Evolutionary conservation across 1,140 invertebrate genomes (phyloP), one percentile per base, ranked within the genome.

Genomic region (Eumaeus atala): DNA sequence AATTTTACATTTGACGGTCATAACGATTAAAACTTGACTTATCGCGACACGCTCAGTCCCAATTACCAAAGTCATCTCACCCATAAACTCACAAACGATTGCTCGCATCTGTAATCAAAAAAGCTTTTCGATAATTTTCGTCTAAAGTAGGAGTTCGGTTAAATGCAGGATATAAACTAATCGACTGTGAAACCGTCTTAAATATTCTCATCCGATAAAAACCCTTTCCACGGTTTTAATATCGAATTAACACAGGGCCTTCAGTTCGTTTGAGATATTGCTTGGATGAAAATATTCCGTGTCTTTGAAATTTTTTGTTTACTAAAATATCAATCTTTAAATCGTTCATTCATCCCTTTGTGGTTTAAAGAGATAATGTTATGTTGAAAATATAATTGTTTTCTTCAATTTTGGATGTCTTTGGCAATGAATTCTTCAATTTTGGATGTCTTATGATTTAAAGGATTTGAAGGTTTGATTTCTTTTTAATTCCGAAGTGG

Each of bases 61-160:
- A 44, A 44, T 44, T 44, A 44, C 12, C 14, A 16, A 44, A 44
- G 17, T 16, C 40, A 44, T 44, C 40, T 16, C 40, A 44, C 14
- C 40, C 40, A 14, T 16, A 14, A 44, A 44, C 17, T 44, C 10
- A 16, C 40, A 14, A 14, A 16, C 40, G 12, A 44, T 44, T 44
- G 40, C 9, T 14, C 40, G 16, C 16, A 44, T 14, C 40, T 44
- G 40, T 44, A 44, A 44, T 44, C 40, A 44, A 44, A 44, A 44
- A 44, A 44, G 14, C 40, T 44, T 44, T 44, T 44, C 17, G 40
- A 44, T 44, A 16, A 44, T 44, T 16, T 44, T 44, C 40, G 38
- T 16, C 40, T 17, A 12, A 12, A 16, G 40, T 14, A 14, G 6
- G 14, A 44, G 40, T 14, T 16, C 40, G 1, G 40, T 44, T 44